Conservation (phyloP, 2,888 invertebrate genomes). For the Cremastinae sp. region DNA sequence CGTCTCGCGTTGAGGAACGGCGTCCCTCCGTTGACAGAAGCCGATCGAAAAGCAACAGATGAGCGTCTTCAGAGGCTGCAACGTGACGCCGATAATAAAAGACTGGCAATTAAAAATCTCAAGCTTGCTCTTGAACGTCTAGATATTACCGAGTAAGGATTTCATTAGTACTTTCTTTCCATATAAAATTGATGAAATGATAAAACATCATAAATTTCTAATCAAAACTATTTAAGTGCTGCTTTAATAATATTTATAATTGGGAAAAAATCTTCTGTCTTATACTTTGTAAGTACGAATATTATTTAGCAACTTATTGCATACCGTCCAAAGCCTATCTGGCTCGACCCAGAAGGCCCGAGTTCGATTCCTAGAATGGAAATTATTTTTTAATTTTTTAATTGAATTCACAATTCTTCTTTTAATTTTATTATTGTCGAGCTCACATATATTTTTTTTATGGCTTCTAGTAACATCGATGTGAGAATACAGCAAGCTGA, state of each 20-base stretch:
- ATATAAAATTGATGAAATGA: too few relatives aligned
- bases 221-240: too few relatives aligned
- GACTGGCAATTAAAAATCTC: constrained; percentile 89
- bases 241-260: too few relatives aligned
- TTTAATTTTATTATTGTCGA: too few relatives aligned
- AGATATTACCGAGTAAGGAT: constrained; percentile 92
- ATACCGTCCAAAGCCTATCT: constrained; percentile 65
- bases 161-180: too few relatives aligned
- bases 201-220: too few relatives aligned
- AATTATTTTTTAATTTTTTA: constrained; percentile 53
- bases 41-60: constrained; percentile 83
- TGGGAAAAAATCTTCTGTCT: too few relatives aligned
- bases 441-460: too few relatives aligned
- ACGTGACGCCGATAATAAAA: constrained; percentile 89
- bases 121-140: constrained; percentile 90
- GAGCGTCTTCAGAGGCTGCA: constrained; percentile 83
- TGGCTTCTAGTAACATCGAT: constrained; percentile 88
- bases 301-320: constrained; percentile 42
- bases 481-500: constrained; percentile 94
- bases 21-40: constrained; percentile 80
- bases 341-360: constrained; percentile 65
- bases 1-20: constrained; percentile 79
- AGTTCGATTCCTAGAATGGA: constrained; percentile 65
- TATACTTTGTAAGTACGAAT: too few relatives aligned
- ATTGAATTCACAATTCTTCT: too few relatives aligned